phyloP scores from a whole-genome alignment of 2,797 vertebrate genomes.

The Eremophila alpestris region DNA sequence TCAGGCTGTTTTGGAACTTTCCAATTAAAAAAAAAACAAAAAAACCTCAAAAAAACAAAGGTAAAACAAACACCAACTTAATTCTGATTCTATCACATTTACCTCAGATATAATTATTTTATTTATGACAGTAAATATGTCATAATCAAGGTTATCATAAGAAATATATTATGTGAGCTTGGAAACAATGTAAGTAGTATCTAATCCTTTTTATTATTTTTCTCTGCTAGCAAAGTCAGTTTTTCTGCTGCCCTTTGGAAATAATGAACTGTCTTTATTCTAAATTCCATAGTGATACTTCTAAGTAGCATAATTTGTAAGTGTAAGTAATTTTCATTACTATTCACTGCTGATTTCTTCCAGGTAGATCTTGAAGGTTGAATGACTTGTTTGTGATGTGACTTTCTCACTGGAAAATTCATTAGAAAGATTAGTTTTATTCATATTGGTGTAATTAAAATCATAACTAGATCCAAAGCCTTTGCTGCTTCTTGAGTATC shows the following conservation, averaged over 20 bases:
- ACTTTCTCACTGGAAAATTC: neutral
- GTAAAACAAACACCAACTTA: neutral
- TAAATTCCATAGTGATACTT: neutral
- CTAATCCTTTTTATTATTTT: neutral
- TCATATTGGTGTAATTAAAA: neutral
- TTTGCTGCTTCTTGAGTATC: neutral
- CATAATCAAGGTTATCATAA: neutral
- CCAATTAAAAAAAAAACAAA: neutral
- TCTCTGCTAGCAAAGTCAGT: neutral
- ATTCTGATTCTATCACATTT: neutral
- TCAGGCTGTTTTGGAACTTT: neutral
- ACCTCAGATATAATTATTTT: neutral
- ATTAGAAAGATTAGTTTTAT: neutral
- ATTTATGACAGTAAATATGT: neutral
- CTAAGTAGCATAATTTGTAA: neutral
- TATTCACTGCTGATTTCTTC: neutral
- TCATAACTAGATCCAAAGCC: neutral
- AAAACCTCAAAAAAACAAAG: neutral
- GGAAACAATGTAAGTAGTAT: neutral
- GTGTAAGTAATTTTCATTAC: neutral
- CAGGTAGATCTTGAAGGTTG: neutral
- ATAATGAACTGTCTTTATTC: neutral
- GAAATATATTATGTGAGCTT: conserved; percentile 1
- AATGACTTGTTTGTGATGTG: neutral
- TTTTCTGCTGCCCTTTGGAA: neutral